Conservation (phyloP, 2,797 vertebrate species). For the Bradypodion pumilum region DNA sequence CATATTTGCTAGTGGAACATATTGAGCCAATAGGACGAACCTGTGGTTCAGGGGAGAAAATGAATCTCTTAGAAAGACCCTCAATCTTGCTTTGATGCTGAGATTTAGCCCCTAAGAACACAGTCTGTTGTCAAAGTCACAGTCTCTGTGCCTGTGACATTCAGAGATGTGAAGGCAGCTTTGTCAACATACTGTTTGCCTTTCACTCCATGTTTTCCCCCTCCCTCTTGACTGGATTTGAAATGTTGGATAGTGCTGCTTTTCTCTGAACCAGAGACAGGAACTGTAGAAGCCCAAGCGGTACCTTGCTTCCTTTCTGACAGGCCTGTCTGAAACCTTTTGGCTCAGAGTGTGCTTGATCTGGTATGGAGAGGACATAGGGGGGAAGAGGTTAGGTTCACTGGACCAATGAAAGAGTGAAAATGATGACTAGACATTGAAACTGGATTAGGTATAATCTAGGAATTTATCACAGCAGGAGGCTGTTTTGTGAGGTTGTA, state of each 20-base stretch:
- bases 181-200: neutral
- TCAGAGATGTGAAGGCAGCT: neutral
- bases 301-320: neutral
- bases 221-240: neutral
- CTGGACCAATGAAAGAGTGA: constrained; percentile 23
- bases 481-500: neutral
- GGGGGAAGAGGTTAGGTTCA: neutral
- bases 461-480: neutral
- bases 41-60: neutral
- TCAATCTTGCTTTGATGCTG: neutral
- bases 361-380: neutral
- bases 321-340: neutral
- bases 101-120: neutral
- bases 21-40: neutral
- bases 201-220: neutral
- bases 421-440: constrained; percentile 16
- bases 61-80: neutral
- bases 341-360: neutral
- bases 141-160: neutral
- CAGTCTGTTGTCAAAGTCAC: neutral
- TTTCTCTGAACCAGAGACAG: neutral
- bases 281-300: neutral
- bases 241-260: neutral
- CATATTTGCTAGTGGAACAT: neutral
- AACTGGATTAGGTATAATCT: constrained; percentile 16